Evolutionary conservation across 2,888 invertebrate genomes (phyloP).

Genomic region (Polydrusus pterygomalis): DNA sequence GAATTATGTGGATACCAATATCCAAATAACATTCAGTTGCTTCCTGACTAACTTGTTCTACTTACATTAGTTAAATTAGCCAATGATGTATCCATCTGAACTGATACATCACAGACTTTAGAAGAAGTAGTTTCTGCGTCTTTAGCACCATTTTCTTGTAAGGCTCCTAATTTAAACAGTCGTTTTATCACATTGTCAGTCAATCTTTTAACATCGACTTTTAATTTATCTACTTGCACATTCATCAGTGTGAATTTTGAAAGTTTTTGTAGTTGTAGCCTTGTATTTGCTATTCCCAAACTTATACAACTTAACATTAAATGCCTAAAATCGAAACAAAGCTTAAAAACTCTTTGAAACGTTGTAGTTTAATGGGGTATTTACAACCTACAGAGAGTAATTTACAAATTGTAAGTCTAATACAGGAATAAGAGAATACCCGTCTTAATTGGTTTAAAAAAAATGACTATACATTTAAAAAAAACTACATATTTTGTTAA

Average conservation of each 20-base stretch:
- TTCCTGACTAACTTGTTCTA: neutral
- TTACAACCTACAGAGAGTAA: too few relatives aligned
- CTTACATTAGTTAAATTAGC: constrained; percentile 46
- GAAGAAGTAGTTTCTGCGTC: constrained; percentile 49
- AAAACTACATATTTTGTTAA: too few relatives aligned
- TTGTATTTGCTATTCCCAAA: constrained; percentile 77
- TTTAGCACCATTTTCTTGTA: constrained; percentile 63
- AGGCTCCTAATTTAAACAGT: constrained; percentile 72
- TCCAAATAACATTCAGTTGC: too few relatives aligned
- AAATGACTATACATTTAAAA: too few relatives aligned
- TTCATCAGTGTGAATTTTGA: constrained; percentile 78
- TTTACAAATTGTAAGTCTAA: too few relatives aligned
- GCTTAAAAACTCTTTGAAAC: neutral
- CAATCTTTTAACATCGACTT: constrained; percentile 70
- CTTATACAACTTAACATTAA: constrained; percentile 83
- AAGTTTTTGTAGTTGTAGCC: constrained; percentile 74
- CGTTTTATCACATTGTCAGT: constrained; percentile 71
- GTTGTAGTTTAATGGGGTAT: neutral
- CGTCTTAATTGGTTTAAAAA: too few relatives aligned
- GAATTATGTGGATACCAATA: too few relatives aligned
- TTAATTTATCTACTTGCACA: constrained; percentile 74
- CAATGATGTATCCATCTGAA: constrained; percentile 62
- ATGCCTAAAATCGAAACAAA: constrained; percentile 67
- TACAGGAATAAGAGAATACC: too few relatives aligned
- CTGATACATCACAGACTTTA: constrained; percentile 61